phyloP scores from a whole-genome alignment of 2,888 invertebrate species.

The Pogonocherus hispidulus region DNA sequence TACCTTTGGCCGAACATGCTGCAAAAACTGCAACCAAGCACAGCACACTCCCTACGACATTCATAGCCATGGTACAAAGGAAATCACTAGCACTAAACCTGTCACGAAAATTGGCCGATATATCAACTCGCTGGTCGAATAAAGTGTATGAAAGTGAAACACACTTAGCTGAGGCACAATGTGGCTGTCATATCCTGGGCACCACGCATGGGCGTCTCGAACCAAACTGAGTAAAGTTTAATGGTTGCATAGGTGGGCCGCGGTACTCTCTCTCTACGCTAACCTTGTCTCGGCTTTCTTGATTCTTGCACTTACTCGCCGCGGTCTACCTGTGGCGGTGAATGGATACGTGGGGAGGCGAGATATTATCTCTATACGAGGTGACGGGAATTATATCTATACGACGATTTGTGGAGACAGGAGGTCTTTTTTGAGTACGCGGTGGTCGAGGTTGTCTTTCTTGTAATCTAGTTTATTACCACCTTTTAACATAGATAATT shows the following conservation, averaged over 20 bases:
- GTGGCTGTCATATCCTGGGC: conserved; percentile 50
- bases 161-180: conserved; percentile 47
- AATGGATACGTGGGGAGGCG: conserved; percentile 13
- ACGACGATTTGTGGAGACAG: too few species aligned
- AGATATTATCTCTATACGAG: not conserved
- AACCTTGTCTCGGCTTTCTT: conserved; percentile 33
- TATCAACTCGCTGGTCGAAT: conserved; percentile 4
- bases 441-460: too few species aligned
- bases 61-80: conserved; percentile 4
- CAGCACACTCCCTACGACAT: conserved; percentile 35
- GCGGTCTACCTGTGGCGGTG: conserved; percentile 21
- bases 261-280: conserved; percentile 42
- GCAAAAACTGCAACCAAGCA: conserved; percentile 40
- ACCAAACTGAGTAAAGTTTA: conserved; percentile 47
- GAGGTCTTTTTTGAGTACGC: too few species aligned
- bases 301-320: conserved; percentile 33
- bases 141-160: conserved; percentile 51
- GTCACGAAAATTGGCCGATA: conserved; percentile 30
- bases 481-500: too few species aligned
- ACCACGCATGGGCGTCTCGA: conserved; percentile 30
- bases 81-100: conserved; percentile 19
- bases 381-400: not conserved
- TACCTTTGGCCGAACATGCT: conserved; percentile 47
- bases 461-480: too few species aligned
- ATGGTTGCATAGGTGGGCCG: conserved; percentile 43